Evolutionary conservation across 2,797 vertebrate genomes (phyloP), one percentile per base, ranked within the genome.

Genomic region (Hypotaenidia philippensis): DNA sequence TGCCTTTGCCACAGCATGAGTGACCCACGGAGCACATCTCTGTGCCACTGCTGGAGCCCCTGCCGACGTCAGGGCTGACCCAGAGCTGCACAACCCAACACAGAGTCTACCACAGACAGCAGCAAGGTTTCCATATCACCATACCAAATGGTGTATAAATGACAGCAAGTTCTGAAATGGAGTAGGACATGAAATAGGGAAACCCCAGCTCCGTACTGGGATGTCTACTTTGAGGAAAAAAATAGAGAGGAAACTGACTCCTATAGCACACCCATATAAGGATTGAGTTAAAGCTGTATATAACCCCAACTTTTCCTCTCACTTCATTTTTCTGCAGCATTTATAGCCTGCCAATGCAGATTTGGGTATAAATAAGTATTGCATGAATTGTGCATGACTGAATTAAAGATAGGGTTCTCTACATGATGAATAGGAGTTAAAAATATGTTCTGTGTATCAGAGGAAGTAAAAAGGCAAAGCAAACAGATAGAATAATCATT

Each of bases 401-500:
- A 81, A 70, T 9, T 49, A 41, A 44, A 29, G 40, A 66, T 15
- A 40, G 68, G 89, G n/a, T 19, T 86, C 77, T 78, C 36, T 80
- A 66, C 70, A 68, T 36, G 72, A 94, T 60, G 78, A 87, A 83
- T 12, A 87, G 50, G 40, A 95, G 65, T 76, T 93, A 93, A 87
- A 93, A 95, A 96, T 87, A 92, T 9, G 65, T 83, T 79, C 79
- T 50, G 22, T 32, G 27, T 75, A 89, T 47, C 69, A 82, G 81
- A 88, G 80, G 60, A 93, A 91, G 75, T 56, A 81, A 91, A 95
- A 93, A 90, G 55, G 79, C 84, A 96, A 84, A 88, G 74, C 83
- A 90, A 68, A 66, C 25, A 64, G 65, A 50, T 77, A 83, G 79
- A 86, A 59, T 89, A 84, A 87, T 77, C 83, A 69, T 74, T 86